Evolutionary conservation across 2,888 invertebrate genomes (phyloP), one percentile per base, ranked within the genome.

Genomic region (Microctonus aethiopoides): DNA sequence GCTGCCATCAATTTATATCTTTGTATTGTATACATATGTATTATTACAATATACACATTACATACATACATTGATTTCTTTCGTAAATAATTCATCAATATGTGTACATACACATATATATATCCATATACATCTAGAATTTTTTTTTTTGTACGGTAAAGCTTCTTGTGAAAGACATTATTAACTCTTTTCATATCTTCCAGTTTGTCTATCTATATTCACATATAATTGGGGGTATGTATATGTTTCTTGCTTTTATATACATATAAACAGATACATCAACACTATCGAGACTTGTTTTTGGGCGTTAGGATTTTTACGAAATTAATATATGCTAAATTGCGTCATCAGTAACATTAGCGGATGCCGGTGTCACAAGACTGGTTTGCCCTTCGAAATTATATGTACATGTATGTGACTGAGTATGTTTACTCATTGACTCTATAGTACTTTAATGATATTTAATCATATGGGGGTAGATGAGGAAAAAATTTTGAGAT

Each of bases 271-370:
- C 20, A 39, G 2, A 41, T 13, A 61, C n/a, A 22, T 61, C 7
- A 24, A 39, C 24, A 39, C 24, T 13, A 39, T 16, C 46, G 16
- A 46, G 46, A 46, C 46, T 46, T 16, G 46, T 46, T 61, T 61
- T 61, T 61, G 39, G 39, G 61, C 36, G 41, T 61, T 36, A 34
- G 34, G 16, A 59, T 59, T 59, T 59, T 36, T n/a, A 22, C 39
- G 61, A 61, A 61, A 61, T 61, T 41, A 63, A 63, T 51, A 51
- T 63, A 29, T 29, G 24, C 56, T 56, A 13, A 26, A 16, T 63
- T 63, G 41, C 63, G 32, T 41, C 46, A 63, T 52, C 22, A 51
- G 46, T 46, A 63, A 63, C 63, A 63, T 63, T 63, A 46, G 63
- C 51, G 41, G 39, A 61, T 61, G n/a, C 39, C 39, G 51, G 29